Evolutionary conservation across 92 coral and sea anemone genomes (phyloP).

Genomic region (Siderastrea radians): DNA sequence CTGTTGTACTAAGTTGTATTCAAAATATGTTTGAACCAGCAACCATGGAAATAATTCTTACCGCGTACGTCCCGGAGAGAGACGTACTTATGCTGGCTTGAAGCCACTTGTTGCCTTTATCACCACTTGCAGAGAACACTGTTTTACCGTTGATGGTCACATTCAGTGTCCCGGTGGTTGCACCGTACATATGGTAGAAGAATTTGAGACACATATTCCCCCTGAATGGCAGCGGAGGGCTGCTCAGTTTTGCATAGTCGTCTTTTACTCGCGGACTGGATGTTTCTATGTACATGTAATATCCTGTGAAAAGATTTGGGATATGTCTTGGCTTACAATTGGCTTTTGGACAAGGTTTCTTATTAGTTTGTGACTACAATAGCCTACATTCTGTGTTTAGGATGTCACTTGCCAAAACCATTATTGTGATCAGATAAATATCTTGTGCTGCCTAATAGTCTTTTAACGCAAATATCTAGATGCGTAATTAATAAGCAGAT

Average conservation of each 20-base stretch:
- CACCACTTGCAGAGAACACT: constrained; percentile 23
- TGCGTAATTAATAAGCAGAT: no score
- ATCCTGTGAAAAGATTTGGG: constrained; percentile 30
- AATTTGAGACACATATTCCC: constrained; percentile 46
- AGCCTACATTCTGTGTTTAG: no score
- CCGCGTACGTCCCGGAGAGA: constrained; percentile 1
- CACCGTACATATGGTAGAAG: constrained; percentile 66
- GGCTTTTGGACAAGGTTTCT: no score
- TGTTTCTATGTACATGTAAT: constrained; percentile 60
- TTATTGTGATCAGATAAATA: no score
- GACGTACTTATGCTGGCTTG: not conserved
- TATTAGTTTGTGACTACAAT: no score
- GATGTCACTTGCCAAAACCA: no score
- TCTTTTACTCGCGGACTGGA: constrained; percentile 37
- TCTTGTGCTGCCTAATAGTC: no score
- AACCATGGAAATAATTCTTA: constrained; percentile 4
- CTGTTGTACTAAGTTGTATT: no score
- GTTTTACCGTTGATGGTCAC: constrained; percentile 10
- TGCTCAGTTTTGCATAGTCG: constrained; percentile 34
- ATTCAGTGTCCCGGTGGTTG: constrained; percentile 14
- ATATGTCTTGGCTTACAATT: no score
- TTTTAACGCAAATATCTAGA: no score
- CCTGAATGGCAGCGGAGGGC: constrained; percentile 19
- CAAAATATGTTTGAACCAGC: not conserved
- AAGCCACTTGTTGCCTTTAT: constrained; percentile 27